Percentiles rank a stretch among this genome's conserved stretches.
These are phyloP conservation scores for Hirudinaria manillensis DNA, from an alignment of 2,888 invertebrate species.

Conservation along the genomic window DNA sequence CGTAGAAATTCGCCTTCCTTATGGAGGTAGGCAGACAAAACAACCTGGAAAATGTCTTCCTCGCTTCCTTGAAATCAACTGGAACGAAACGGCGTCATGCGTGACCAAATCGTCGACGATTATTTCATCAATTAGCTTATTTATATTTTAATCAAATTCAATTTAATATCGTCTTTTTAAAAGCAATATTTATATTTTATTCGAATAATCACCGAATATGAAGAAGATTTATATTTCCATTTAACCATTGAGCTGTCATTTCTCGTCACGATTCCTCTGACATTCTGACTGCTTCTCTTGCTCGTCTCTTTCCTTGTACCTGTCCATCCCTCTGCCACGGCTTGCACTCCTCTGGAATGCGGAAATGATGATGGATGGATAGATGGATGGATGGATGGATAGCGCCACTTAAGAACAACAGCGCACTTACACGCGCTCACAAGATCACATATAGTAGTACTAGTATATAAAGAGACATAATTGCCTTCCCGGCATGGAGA, in stretches of 20 bases:
- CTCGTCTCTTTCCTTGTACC: background rate
- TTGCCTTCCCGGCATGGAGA: background rate
- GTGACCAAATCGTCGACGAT: too few species aligned
- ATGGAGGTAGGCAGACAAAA: too few species aligned
- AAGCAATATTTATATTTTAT: background rate
- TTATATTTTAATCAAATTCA: too few species aligned
- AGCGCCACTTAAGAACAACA: conserved; percentile 10
- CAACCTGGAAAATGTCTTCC: too few species aligned
- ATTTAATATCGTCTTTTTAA: too few species aligned
- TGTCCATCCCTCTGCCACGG: background rate
- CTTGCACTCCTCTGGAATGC: conserved; percentile 3
- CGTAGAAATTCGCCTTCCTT: too few species aligned
- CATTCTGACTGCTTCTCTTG: too few species aligned
- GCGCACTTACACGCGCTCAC: too few species aligned
- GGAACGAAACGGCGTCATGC: too few species aligned
- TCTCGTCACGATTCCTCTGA: background rate
- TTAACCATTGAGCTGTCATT: background rate
- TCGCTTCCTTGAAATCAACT: too few species aligned
- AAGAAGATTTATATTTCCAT: background rate
- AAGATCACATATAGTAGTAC: background rate
- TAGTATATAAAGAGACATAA: conserved; percentile 5
- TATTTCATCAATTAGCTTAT: too few species aligned
- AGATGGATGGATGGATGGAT: conserved; percentile 13
- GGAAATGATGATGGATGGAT: conserved; percentile 17
- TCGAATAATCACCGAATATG: background rate